These are phyloP conservation scores for Rousettus madagascariensis DNA, from an alignment of 2,797 vertebrate species.

Conservation along the genomic window DNA sequence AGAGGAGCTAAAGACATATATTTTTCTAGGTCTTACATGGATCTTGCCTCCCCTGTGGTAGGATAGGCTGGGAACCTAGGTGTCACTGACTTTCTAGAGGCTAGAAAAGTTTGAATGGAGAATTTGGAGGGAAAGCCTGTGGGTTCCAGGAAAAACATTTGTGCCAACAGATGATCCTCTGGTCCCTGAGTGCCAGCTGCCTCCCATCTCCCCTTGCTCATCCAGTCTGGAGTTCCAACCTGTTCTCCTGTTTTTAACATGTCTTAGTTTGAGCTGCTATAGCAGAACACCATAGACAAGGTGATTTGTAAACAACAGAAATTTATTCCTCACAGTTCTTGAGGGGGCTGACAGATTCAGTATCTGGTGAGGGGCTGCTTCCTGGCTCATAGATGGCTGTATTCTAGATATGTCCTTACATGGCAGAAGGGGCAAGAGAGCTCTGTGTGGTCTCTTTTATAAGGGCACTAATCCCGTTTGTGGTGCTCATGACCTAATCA, in stretches of 20 bases:
- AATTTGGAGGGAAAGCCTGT: not conserved
- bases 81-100: not conserved
- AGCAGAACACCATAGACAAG: not conserved
- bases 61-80: not conserved
- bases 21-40: not conserved
- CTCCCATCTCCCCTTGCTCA: not conserved
- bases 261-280: not conserved
- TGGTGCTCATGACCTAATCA: not conserved
- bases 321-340: not conserved
- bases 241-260: not conserved
- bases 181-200: not conserved
- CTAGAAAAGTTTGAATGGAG: not conserved
- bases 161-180: not conserved
- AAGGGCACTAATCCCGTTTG: not conserved
- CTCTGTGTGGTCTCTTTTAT: not conserved
- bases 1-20: not conserved
- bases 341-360: not conserved
- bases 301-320: not conserved
- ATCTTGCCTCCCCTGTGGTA: not conserved
- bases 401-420: not conserved
- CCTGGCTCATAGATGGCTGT: not conserved
- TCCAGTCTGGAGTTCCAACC: not conserved
- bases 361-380: not conserved
- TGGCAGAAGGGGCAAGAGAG: not conserved
- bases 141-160: not conserved